Conservation (phyloP, 2,888 invertebrate species). For the Epistrophella euchroma region DNA sequence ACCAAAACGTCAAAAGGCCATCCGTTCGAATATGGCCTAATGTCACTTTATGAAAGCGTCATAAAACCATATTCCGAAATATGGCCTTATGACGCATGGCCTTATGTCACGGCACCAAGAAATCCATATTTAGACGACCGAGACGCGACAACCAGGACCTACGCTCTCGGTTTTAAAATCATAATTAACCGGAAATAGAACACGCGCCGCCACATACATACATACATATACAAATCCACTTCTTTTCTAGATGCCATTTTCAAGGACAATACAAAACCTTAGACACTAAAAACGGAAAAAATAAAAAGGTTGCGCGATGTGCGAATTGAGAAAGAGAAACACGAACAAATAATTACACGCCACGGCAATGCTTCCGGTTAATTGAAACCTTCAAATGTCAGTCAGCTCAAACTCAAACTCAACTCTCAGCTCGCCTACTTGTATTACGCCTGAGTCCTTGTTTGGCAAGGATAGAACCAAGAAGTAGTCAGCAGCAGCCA, state of each 20-base stretch:
- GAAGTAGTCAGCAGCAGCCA: slow-evolving; percentile 42
- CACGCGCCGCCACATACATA: slow-evolving; percentile 83
- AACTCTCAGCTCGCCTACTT: slow-evolving; percentile 57
- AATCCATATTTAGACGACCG: slow-evolving; percentile 40
- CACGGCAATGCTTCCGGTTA: slow-evolving; percentile 72
- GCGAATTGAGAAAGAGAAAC: slow-evolving; percentile 63
- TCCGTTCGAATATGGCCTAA: too few relatives aligned
- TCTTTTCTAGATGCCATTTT: slow-evolving; percentile 61
- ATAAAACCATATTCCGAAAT: too few relatives aligned
- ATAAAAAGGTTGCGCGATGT: slow-evolving; percentile 68
- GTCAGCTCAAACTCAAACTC: slow-evolving; percentile 35
- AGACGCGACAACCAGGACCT: slow-evolving; percentile 42
- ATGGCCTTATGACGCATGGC: too few relatives aligned
- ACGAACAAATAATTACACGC: slow-evolving; percentile 66
- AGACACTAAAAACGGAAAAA: slow-evolving; percentile 60
- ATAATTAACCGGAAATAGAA: slow-evolving; percentile 84
- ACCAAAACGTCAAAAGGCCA: too few relatives aligned
- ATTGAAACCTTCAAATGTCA: slow-evolving; percentile 75
- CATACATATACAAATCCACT: slow-evolving; percentile 61
- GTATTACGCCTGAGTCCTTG: slow-evolving; percentile 42
- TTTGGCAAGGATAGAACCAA: slow-evolving; percentile 8
- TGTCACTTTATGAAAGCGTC: too few relatives aligned
- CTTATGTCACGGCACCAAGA: too few relatives aligned
- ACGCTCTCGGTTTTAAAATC: slow-evolving; percentile 77
- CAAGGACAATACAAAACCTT: slow-evolving; percentile 70